phyloP scores from a whole-genome alignment of 2,797 vertebrate genomes.

The Pogonophryne albipinna region DNA sequence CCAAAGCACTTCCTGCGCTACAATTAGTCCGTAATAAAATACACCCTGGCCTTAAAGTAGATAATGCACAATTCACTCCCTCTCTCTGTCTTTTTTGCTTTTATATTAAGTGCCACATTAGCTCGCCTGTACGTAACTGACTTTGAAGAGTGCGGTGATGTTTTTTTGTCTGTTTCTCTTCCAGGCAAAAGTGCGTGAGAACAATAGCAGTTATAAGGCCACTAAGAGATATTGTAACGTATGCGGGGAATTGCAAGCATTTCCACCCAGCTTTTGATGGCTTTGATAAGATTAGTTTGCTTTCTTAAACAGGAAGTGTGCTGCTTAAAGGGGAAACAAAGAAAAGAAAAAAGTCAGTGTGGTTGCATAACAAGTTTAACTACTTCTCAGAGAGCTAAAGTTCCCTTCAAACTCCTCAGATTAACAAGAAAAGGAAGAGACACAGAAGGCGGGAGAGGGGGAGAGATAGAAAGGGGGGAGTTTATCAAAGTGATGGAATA shows the following conservation, averaged over 20 bases:
- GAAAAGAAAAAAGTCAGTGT: conserved; percentile 44
- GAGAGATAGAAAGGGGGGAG: conserved; percentile 53
- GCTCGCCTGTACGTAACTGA: conserved; percentile 47
- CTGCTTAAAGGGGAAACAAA: conserved; percentile 63
- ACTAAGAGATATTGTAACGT: conserved; percentile 71
- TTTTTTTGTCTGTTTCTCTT: conserved; percentile 33
- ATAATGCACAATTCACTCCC: conserved; percentile 62
- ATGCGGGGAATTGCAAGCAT: conserved; percentile 78
- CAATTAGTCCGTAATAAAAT: conserved; percentile 86
- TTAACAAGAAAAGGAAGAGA: conserved; percentile 42
- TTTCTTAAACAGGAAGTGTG: conserved; percentile 88
- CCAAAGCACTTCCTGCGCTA: conserved; percentile 83
- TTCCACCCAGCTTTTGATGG: conserved; percentile 86
- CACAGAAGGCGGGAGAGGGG: conserved; percentile 33
- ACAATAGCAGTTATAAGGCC: conserved; percentile 71
- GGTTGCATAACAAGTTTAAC: conserved; percentile 80
- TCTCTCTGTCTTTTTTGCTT: conserved; percentile 44
- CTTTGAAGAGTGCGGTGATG: conserved; percentile 45
- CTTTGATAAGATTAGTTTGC: conserved; percentile 86
- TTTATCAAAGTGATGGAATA: conserved; percentile 86
- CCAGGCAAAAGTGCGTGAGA: conserved; percentile 64
- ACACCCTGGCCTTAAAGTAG: conserved; percentile 81
- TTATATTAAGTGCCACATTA: conserved; percentile 76
- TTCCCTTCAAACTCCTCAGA: conserved; percentile 74
- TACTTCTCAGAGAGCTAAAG: conserved; percentile 73